These are phyloP conservation scores for Notoglanidium macrostoma DNA, from an alignment of 2,797 vertebrate species.

Conservation along the genomic window DNA sequence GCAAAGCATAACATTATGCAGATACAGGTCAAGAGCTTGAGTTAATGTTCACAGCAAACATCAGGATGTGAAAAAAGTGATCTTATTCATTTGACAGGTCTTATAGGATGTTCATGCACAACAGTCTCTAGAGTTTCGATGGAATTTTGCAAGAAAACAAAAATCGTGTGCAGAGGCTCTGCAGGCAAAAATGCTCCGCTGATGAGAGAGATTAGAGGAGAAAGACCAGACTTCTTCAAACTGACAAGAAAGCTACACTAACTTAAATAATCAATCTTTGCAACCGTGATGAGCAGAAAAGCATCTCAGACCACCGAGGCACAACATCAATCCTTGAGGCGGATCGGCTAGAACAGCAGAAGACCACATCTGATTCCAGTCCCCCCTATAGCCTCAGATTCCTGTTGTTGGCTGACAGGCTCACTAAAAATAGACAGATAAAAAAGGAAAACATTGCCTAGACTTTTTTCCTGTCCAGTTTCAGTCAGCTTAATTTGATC, in stretches of 20 bases:
- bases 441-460: background rate
- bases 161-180: background rate
- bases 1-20: background rate
- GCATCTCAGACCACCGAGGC: background rate
- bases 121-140: background rate
- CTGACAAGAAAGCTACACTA: background rate
- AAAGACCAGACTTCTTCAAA: background rate
- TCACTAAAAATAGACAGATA: background rate
- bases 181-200: background rate
- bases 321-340: background rate
- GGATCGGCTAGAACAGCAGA: background rate
- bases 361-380: background rate
- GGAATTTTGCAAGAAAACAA: background rate
- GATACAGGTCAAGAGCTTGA: background rate
- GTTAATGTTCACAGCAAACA: background rate
- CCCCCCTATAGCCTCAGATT: too few species aligned
- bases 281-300: background rate
- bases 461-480: background rate
- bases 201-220: background rate
- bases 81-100: background rate
- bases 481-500: too few species aligned
- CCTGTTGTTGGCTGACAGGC: too few species aligned
- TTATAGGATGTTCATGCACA: background rate
- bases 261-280: background rate
- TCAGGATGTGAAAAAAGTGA: background rate